Percentiles rank a stretch among this genome's conserved stretches.
phyloP scores from a whole-genome alignment of 2,797 vertebrate species.

The Sphenodon punctatus region DNA sequence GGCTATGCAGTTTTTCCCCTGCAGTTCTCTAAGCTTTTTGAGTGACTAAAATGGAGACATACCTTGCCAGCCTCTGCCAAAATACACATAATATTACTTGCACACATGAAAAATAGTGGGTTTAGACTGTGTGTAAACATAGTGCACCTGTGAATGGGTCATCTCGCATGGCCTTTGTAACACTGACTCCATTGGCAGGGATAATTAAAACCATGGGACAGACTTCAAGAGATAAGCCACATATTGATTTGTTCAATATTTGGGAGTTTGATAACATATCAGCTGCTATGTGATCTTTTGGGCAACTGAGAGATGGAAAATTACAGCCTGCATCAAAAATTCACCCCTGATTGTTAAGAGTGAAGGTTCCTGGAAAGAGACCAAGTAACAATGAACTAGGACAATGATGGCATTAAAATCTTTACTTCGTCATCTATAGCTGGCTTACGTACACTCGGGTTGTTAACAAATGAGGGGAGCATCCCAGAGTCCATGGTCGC shows the following conservation, averaged over 20 bases:
- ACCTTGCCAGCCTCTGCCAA: not conserved
- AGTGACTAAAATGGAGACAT: not conserved
- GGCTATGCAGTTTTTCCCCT: fast-evolving
- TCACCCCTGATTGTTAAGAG: not conserved
- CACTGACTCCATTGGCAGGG: not conserved
- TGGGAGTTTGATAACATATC: not conserved
- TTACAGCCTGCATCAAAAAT: not conserved
- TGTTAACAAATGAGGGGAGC: no score
- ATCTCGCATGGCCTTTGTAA: not conserved
- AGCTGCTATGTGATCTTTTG: not conserved
- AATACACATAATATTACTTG: not conserved
- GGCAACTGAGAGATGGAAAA: not conserved
- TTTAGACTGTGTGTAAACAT: not conserved
- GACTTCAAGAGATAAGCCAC: not conserved
- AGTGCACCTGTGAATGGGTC: not conserved
- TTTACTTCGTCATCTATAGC: constrained; percentile 23
- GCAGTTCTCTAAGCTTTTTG: not conserved
- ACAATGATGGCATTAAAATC: not conserved
- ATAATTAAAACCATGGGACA: not conserved
- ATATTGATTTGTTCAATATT: not conserved
- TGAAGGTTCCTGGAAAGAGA: not conserved
- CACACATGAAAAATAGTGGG: not conserved
- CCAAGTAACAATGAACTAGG: not conserved
- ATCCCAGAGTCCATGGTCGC: no score
- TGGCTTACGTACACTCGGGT: no score